Evolutionary conservation across 1,140 invertebrate species (phyloP).

Genomic region (Conus betulinus): DNA sequence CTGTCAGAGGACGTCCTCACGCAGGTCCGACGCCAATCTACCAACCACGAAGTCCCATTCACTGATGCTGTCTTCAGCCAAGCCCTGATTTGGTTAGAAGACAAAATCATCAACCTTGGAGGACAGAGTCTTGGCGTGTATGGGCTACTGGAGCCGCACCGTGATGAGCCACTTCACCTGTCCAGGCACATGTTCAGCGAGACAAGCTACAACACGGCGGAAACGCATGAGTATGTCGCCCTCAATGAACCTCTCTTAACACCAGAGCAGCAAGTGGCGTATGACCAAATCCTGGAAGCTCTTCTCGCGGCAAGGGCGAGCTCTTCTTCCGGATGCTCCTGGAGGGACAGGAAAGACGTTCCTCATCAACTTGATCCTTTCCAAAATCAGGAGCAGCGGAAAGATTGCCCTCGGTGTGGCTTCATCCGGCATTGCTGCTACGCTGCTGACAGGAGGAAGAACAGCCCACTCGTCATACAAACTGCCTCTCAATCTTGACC

Average conservation of each 20-base stretch:
- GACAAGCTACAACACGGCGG: neutral
- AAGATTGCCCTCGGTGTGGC: no score
- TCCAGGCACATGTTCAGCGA: neutral
- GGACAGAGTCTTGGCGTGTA: neutral
- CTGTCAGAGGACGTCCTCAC: no score
- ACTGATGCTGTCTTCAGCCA: neutral
- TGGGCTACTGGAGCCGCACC: neutral
- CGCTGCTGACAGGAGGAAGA: constrained; percentile 52
- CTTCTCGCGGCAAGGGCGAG: neutral
- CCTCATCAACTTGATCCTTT: constrained; percentile 1
- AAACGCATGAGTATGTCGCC: neutral
- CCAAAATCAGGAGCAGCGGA: neutral
- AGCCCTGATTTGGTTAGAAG: neutral
- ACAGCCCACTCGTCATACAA: constrained; percentile 49
- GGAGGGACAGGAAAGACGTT: constrained; percentile 20
- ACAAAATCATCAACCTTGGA: neutral
- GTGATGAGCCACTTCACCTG: no score
- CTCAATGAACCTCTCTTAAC: neutral
- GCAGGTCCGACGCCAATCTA: no score
- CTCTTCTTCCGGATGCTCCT: neutral
- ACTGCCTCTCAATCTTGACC: constrained; percentile 38
- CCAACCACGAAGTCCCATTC: neutral
- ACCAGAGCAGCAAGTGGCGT: constrained; percentile 1
- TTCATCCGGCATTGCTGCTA: constrained; percentile 67
- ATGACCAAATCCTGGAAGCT: no score